phyloP scores from a whole-genome alignment of 2,113 vertebrate species.

The Halcyon malimbica region DNA sequence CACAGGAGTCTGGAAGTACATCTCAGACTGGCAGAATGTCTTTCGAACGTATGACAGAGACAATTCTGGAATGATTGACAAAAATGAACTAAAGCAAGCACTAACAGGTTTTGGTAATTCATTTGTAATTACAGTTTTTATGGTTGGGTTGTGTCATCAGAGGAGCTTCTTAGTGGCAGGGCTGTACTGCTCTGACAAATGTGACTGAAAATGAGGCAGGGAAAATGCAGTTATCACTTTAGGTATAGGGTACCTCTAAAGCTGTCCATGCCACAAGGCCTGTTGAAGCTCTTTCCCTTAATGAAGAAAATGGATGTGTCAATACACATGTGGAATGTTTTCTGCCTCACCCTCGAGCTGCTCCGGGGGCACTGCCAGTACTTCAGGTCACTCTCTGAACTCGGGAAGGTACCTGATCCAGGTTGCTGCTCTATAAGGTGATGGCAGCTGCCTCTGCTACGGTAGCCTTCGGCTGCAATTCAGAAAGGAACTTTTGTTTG shows the following conservation, averaged over 20 bases:
- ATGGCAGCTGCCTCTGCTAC: not conserved
- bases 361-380: accelerated
- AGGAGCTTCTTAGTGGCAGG: not conserved
- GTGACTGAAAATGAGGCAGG: not conserved
- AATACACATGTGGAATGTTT: not conserved
- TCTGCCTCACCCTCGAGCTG: not conserved
- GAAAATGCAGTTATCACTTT: not conserved
- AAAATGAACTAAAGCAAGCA: constrained; percentile 94
- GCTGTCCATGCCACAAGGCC: not conserved
- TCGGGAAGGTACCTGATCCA: not conserved
- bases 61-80: constrained; percentile 98
- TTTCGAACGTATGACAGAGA: constrained; percentile 96
- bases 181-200: not conserved
- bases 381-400: not conserved
- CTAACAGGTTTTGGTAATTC: constrained; percentile 96
- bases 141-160: not conserved
- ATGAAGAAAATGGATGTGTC: not conserved
- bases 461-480: not conserved
- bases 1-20: constrained; percentile 97
- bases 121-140: constrained; percentile 54
- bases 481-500: not conserved
- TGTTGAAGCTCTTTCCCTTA: not conserved
- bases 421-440: not conserved
- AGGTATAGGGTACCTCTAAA: not conserved
- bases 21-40: constrained; percentile 98